These are phyloP conservation scores for Thalassaphorura encarpata DNA, from an alignment of 1,140 invertebrate species.

Conservation along the genomic window DNA sequence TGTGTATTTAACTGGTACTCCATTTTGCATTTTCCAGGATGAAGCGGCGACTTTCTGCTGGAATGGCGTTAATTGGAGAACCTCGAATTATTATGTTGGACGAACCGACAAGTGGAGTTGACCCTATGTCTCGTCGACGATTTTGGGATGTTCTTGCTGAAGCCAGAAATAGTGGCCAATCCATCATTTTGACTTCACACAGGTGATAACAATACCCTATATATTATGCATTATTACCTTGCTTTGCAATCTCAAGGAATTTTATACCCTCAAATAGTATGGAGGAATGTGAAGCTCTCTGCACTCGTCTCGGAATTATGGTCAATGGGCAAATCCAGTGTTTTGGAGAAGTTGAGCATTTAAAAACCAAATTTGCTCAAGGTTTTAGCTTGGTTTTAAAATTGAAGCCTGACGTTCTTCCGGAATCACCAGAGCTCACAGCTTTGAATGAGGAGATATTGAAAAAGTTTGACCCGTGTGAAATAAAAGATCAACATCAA, in stretches of 20 bases:
- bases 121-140: constrained; percentile 38
- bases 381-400: constrained; percentile 46
- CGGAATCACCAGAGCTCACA: constrained; percentile 39
- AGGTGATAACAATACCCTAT: constrained; percentile 20
- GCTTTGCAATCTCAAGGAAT: constrained; percentile 11
- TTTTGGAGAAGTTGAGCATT: constrained; percentile 43
- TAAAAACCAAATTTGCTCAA: constrained; percentile 49
- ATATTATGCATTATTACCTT: background rate
- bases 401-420: constrained; percentile 34
- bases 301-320: constrained; percentile 45
- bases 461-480: constrained; percentile 11
- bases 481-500: constrained; percentile 15
- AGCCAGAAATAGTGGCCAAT: constrained; percentile 22
- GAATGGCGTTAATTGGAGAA: constrained; percentile 51
- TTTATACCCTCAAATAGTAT: constrained; percentile 35
- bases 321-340: constrained; percentile 60
- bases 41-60: constrained; percentile 51
- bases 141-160: constrained; percentile 38
- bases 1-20: no score
- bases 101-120: constrained; percentile 59
- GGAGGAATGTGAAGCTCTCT: constrained; percentile 47
- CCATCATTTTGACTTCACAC: constrained; percentile 30
- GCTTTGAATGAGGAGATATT: background rate
- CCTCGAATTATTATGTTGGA: constrained; percentile 48
- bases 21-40: no score